Conservation (phyloP, 2,888 invertebrate genomes). For the Hypselothyrea guttata region DNA sequence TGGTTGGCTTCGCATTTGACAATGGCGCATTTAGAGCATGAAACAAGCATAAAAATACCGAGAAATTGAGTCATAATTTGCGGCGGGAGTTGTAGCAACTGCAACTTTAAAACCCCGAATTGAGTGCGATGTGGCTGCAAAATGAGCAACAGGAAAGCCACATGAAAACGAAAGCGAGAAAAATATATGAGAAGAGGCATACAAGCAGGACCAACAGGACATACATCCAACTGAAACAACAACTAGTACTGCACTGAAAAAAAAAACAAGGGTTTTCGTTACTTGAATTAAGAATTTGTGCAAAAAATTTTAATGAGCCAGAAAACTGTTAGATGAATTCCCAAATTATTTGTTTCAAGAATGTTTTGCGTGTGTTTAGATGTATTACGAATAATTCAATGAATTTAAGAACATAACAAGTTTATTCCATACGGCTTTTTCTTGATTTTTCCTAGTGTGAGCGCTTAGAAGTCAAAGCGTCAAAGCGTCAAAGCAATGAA, state of each 20-base stretch:
- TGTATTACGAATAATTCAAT: no score
- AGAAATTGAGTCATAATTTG: slow-evolving; percentile 73
- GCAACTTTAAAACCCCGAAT: slow-evolving; percentile 55
- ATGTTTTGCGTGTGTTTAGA: no score
- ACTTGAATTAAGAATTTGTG: no score
- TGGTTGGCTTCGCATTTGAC: slow-evolving; percentile 27
- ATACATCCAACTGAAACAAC: not conserved
- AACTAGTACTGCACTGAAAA: slow-evolving; percentile 39
- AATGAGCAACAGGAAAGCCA: slow-evolving; percentile 13
- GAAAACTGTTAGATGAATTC: no score
- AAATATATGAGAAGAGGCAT: slow-evolving; percentile 52
- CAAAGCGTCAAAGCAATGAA: slow-evolving; percentile 77
- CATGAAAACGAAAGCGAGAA: slow-evolving; percentile 37
- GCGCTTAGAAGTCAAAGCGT: slow-evolving; percentile 72
- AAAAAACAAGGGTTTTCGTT: no score
- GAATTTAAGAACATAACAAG: no score
- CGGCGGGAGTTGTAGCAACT: slow-evolving; percentile 13
- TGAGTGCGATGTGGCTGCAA: slow-evolving; percentile 50
- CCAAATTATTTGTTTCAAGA: no score
- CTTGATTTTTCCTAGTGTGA: no score
- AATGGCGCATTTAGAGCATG: slow-evolving; percentile 50
- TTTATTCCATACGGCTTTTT: no score
- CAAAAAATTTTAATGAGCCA: no score
- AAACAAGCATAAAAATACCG: slow-evolving; percentile 70
- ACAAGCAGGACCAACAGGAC: slow-evolving; percentile 52